Conservation (phyloP, 2,797 vertebrate species). For the Tapirus indicus region DNA sequence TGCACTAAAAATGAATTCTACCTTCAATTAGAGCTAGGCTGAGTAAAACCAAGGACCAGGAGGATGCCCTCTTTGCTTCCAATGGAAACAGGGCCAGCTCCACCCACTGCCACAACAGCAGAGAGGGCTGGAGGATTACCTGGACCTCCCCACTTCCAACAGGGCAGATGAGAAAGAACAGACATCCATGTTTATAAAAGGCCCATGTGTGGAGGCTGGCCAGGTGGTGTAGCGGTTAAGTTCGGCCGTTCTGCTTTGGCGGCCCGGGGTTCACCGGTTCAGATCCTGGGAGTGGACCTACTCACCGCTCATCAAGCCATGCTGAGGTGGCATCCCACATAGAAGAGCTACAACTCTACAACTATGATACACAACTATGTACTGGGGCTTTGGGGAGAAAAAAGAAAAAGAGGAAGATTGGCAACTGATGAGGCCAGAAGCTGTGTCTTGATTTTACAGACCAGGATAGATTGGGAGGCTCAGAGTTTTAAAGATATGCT, state of each 20-base stretch:
- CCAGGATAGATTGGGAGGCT: neutral
- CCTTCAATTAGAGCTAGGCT: neutral
- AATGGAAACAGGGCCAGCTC: neutral
- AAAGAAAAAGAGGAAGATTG: no score
- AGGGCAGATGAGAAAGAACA: neutral
- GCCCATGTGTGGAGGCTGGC: no score
- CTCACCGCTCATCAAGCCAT: no score
- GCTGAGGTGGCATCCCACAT: no score
- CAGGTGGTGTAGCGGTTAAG: no score
- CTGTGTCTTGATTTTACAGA: neutral
- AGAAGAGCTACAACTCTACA: no score
- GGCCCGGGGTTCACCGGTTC: no score
- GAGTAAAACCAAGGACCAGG: neutral
- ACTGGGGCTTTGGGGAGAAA: no score
- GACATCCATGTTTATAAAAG: neutral
- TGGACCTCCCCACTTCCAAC: neutral
- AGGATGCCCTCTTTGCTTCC: neutral
- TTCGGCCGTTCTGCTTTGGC: no score
- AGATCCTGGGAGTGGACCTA: no score
- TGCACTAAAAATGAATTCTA: conserved; percentile 17
- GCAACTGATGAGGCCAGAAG: neutral
- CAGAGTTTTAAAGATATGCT: neutral
- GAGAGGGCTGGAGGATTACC: neutral
- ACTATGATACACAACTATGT: no score
- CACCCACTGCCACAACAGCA: neutral